phyloP scores from a whole-genome alignment of 1,140 invertebrate genomes.

The Drosophila takahashii region DNA sequence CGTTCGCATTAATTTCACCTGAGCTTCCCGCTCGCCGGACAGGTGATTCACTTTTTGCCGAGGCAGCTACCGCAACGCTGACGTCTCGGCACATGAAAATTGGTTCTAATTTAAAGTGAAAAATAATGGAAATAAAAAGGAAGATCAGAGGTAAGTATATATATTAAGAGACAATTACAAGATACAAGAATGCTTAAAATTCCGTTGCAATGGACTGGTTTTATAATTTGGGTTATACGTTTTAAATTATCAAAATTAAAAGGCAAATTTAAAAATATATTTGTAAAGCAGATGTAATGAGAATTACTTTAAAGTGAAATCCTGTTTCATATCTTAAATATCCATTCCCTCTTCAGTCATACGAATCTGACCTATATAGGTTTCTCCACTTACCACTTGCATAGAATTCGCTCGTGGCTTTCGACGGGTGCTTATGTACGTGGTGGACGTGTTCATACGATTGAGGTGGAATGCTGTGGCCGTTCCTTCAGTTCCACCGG shows the following conservation, averaged over 20 bases:
- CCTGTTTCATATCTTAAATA: too few species aligned
- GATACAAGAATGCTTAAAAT: too few species aligned
- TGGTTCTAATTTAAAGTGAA: conserved; percentile 59
- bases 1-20: conserved; percentile 35
- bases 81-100: conserved; percentile 84
- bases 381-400: conserved; percentile 66
- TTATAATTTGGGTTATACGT: too few species aligned
- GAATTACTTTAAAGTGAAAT: too few species aligned
- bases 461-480: conserved; percentile 86
- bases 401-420: conserved; percentile 81
- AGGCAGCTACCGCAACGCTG: conserved; percentile 80
- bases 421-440: conserved; percentile 86
- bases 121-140: not conserved
- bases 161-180: too few species aligned
- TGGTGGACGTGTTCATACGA: conserved; percentile 88
- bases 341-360: too few species aligned
- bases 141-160: not conserved
- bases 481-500: conserved; percentile 56
- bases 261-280: too few species aligned
- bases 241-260: too few species aligned
- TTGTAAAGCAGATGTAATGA: too few species aligned
- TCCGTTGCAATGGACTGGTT: too few species aligned
- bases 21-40: conserved; percentile 16
- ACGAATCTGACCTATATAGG: too few species aligned
- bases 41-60: conserved; percentile 10